phyloP scores from a whole-genome alignment of 2,113 vertebrate species.

The Crotophaga sulcirostris region DNA sequence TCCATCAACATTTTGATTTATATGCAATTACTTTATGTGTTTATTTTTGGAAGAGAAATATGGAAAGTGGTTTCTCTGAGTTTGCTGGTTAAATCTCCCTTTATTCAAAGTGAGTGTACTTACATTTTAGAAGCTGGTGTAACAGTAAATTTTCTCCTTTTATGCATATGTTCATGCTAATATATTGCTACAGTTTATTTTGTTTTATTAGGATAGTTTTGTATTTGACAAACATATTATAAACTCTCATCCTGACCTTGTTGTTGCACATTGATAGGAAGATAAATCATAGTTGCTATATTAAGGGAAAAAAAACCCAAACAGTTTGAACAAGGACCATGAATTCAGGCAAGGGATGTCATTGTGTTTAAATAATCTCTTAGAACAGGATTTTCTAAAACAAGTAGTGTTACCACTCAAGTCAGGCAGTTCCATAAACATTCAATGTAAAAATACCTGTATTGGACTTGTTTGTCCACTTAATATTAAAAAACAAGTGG shows the following conservation, averaged over 20 bases:
- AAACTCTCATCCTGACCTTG: background rate
- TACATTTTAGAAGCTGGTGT: background rate
- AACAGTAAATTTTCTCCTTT: background rate
- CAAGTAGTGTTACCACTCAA: background rate
- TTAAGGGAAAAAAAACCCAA: background rate
- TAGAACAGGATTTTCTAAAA: background rate
- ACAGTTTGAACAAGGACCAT: background rate
- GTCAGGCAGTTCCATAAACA: background rate
- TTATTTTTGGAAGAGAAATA: slow-evolving; percentile 22
- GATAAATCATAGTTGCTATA: background rate
- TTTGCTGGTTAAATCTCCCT: background rate
- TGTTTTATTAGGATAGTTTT: background rate
- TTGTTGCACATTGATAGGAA: background rate
- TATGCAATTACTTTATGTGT: background rate
- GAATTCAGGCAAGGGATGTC: background rate
- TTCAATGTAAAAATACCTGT: background rate
- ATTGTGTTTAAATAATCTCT: background rate
- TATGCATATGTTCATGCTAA: background rate
- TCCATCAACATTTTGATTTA: background rate
- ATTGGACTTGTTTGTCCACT: background rate
- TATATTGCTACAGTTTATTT: background rate
- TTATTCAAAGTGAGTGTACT: background rate
- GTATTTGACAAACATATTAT: background rate
- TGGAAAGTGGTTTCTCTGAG: background rate
- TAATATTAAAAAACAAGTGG: background rate